Evolutionary conservation across 2,113 vertebrate species (phyloP).

Genomic region (Bothrops jararaca): DNA sequence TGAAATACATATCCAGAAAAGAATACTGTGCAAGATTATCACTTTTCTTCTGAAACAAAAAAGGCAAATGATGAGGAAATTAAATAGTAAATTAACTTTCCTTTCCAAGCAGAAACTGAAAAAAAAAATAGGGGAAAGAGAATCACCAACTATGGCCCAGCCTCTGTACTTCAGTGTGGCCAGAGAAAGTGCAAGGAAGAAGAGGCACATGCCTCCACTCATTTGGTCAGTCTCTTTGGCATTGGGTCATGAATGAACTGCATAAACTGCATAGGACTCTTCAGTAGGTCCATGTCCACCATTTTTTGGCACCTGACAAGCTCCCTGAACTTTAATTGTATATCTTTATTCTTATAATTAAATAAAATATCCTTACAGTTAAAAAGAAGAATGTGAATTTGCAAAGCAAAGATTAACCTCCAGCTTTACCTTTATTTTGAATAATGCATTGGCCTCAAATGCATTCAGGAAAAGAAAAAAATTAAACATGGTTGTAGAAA

Average conservation of each 20-base stretch:
- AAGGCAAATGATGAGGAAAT: not conserved
- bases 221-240: not conserved
- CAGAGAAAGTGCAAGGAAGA: not conserved
- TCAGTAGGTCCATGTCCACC: not conserved
- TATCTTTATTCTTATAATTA: not conserved
- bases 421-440: not conserved
- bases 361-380: not conserved
- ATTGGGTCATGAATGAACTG: not conserved
- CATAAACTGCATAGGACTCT: not conserved
- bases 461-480: not conserved
- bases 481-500: not conserved
- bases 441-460: not conserved
- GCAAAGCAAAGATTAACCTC: not conserved
- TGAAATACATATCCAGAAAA: not conserved
- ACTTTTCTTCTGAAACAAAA: not conserved
- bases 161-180: not conserved
- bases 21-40: not conserved
- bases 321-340: not conserved
- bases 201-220: not conserved
- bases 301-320: not conserved
- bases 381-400: not conserved
- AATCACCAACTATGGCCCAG: too few species aligned
- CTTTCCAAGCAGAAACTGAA: not conserved
- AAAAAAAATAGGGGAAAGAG: not conserved
- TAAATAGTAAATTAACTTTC: not conserved